Conservation (phyloP, 2,113 vertebrate species). For the Pelvicachromis taeniatus region DNA sequence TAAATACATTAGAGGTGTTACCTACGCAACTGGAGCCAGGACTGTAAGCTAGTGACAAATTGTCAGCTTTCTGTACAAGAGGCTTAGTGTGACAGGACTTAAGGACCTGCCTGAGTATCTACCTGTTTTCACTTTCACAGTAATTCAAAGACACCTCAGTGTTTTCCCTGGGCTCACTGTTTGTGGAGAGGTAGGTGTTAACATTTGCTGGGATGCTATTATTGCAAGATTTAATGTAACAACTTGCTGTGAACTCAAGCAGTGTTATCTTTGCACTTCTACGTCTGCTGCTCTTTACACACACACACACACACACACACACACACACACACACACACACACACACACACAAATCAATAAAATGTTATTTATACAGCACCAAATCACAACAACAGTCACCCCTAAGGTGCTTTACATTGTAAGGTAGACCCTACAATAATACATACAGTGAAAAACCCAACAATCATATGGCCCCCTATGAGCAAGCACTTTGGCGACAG, state of each 20-base stretch:
- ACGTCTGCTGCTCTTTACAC: background rate
- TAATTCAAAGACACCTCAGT: background rate
- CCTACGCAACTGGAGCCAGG: background rate
- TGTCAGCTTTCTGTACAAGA: background rate
- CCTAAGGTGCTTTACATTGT: no score
- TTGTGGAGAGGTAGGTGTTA: background rate
- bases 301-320: no score
- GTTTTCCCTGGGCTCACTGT: background rate
- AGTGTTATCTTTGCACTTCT: background rate
- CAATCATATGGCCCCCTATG: no score
- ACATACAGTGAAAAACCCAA: no score
- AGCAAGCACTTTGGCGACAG: no score
- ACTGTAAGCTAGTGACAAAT: background rate
- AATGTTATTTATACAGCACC: no score
- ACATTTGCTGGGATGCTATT: background rate
- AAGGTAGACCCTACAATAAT: no score
- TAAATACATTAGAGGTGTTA: background rate
- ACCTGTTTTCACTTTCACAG: background rate
- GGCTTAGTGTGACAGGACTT: background rate
- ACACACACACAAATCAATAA: no score
- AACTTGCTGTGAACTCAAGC: background rate
- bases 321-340: no score
- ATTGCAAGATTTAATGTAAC: background rate
- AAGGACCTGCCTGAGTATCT: background rate
- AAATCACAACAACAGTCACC: no score